Percentiles rank a stretch among this genome's conserved stretches.
Conservation (phyloP, 2,797 vertebrate genomes). For the Capromys pilorides region DNA sequence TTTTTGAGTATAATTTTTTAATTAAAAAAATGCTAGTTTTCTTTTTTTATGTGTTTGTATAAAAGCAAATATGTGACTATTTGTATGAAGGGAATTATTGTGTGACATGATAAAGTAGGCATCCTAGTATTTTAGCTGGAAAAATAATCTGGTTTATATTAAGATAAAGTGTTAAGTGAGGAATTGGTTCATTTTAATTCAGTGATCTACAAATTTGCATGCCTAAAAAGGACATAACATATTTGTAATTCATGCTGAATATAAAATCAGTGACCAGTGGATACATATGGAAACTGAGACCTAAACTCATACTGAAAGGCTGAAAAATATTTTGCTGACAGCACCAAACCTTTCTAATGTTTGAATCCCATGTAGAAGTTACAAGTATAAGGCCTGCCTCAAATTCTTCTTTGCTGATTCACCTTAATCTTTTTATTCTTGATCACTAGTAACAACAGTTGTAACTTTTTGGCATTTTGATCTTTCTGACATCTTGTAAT, state of each 20-base stretch:
- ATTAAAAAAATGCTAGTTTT: slow-evolving; percentile 39
- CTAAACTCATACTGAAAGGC: neutral
- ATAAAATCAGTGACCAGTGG: neutral
- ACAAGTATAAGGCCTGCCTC: neutral
- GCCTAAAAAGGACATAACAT: neutral
- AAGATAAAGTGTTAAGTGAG: slow-evolving; percentile 28
- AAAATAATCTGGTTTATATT: slow-evolving; percentile 15
- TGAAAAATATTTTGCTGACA: neutral
- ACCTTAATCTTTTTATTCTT: slow-evolving; percentile 25
- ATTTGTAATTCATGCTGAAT: neutral
- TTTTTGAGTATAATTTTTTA: slow-evolving; percentile 7
- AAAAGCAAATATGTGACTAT: slow-evolving; percentile 32
- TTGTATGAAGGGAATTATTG: neutral
- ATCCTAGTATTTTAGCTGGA: neutral
- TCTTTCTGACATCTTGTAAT: neutral
- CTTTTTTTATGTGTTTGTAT: slow-evolving; percentile 5
- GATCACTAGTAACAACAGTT: neutral
- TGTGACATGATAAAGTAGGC: neutral
- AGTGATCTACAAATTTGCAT: neutral
- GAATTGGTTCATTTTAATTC: slow-evolving; percentile 18
- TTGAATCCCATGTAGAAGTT: neutral
- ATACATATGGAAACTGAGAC: neutral
- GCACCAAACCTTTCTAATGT: neutral
- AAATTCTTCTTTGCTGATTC: neutral
- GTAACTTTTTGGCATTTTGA: neutral